phyloP scores from a whole-genome alignment of 2,113 vertebrate species.

The Pampusana beccarii region DNA sequence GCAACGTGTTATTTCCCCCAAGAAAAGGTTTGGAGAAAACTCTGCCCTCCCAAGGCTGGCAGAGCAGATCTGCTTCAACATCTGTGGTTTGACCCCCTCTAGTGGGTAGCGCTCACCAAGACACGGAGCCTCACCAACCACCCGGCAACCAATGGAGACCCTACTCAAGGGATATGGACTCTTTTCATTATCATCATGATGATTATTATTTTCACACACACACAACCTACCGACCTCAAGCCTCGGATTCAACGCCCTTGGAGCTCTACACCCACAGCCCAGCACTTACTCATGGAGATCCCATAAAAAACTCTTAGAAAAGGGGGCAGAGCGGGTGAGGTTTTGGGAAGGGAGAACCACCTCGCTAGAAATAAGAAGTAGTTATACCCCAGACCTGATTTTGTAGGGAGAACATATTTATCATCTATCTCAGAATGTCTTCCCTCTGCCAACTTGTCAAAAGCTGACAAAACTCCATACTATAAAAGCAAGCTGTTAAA shows the following conservation, averaged over 20 bases:
- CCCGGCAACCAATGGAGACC: neutral
- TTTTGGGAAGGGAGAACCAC: neutral
- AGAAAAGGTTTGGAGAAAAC: neutral
- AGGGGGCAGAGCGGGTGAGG: neutral
- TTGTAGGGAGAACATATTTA: slow-evolving; percentile 35
- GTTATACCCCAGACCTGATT: slow-evolving; percentile 2
- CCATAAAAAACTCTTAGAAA: neutral
- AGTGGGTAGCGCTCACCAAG: slow-evolving; percentile 65
- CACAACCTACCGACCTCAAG: neutral
- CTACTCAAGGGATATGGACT: neutral
- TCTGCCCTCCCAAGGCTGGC: slow-evolving; percentile 23
- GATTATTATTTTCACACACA: neutral
- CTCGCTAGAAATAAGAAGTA: neutral
- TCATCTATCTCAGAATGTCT: slow-evolving; percentile 40
- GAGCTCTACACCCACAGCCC: neutral
- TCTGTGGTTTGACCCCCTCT: slow-evolving; percentile 71
- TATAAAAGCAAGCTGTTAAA: slow-evolving; percentile 65
- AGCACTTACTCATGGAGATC: neutral
- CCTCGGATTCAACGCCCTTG: neutral
- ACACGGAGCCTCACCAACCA: neutral
- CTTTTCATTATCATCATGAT: accelerated
- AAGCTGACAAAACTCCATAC: slow-evolving; percentile 64
- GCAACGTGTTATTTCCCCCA: neutral
- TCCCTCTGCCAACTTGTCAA: slow-evolving; percentile 62
- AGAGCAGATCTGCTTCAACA: slow-evolving; percentile 28